These are phyloP conservation scores for Meandrina meandrites DNA, from an alignment of 92 coral and sea anemone species.

Conservation along the genomic window DNA sequence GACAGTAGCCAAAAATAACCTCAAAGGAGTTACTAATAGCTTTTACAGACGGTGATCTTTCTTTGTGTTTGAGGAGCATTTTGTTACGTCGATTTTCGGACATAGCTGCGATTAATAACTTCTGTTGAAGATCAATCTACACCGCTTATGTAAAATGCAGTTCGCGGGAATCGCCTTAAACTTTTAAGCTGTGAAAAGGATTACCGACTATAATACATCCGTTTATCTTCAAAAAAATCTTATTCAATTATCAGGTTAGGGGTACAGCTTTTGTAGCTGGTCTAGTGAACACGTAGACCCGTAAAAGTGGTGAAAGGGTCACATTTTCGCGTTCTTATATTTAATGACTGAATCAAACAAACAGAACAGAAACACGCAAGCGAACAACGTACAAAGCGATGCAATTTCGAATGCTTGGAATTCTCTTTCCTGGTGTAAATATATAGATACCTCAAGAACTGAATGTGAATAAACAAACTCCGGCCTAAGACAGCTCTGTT, in stretches of 20 bases:
- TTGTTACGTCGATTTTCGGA: neutral
- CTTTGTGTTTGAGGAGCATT: neutral
- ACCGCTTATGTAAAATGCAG: neutral
- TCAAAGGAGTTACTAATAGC: neutral
- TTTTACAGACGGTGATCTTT: neutral
- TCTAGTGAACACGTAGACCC: neutral
- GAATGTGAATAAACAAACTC: neutral
- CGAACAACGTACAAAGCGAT: neutral
- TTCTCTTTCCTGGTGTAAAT: neutral
- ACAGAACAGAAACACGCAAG: neutral
- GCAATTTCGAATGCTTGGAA: neutral
- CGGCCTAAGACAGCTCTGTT: neutral
- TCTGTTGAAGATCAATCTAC: neutral
- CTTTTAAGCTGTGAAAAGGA: constrained; percentile 22
- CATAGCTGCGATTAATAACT: neutral
- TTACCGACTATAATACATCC: constrained; percentile 12
- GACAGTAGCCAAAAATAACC: constrained; percentile 19
- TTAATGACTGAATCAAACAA: neutral
- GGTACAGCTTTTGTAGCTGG: neutral
- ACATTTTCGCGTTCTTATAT: neutral
- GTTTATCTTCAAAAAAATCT: constrained; percentile 6
- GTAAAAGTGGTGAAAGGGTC: constrained; percentile 8
- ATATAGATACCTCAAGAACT: too few relatives aligned
- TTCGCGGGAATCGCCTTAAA: neutral
- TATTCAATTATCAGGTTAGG: neutral